Evolutionary conservation across 2,113 vertebrate species (phyloP).

Genomic region (Pholis gunnellus): DNA sequence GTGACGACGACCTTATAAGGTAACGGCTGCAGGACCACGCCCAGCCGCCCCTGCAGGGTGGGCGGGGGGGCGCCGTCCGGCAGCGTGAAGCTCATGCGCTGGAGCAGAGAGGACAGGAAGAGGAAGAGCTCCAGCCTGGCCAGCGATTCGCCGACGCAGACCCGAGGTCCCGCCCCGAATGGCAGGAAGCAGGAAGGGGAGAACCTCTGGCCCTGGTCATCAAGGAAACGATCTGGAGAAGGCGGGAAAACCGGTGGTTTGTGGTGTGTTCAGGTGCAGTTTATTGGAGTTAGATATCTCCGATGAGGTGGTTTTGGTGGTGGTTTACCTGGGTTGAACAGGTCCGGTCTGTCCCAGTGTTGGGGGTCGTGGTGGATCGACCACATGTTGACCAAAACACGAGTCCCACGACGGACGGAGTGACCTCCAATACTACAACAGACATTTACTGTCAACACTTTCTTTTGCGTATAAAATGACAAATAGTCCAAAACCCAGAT

Average conservation of each 20-base stretch:
- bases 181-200: slow-evolving; percentile 80
- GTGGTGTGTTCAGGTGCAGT: neutral
- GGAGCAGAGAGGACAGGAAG: slow-evolving; percentile 82
- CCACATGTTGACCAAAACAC: slow-evolving; percentile 87
- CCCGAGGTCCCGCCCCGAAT: slow-evolving; percentile 85
- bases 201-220: slow-evolving; percentile 67
- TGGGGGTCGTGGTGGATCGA: slow-evolving; percentile 83
- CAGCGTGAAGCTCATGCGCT: slow-evolving; percentile 78
- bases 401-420: slow-evolving; percentile 72
- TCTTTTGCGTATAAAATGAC: too few species aligned
- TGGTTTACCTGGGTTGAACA: slow-evolving; percentile 70
- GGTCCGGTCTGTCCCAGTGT: slow-evolving; percentile 81
- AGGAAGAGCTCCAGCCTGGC: slow-evolving; percentile 85
- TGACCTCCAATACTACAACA: slow-evolving; percentile 76
- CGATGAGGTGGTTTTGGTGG: neutral
- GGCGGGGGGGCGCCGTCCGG: slow-evolving; percentile 68
- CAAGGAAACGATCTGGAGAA: slow-evolving; percentile 82
- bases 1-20: slow-evolving; percentile 73
- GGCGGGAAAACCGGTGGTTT: neutral
- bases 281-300: too few species aligned
- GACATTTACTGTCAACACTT: neutral
- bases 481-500: too few species aligned
- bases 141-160: slow-evolving; percentile 85
- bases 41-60: slow-evolving; percentile 79
- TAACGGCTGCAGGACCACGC: slow-evolving; percentile 83